Base-by-base conservation (phyloP, 2,113 vertebrate species). In the Synchiropus splendidus region DNA sequence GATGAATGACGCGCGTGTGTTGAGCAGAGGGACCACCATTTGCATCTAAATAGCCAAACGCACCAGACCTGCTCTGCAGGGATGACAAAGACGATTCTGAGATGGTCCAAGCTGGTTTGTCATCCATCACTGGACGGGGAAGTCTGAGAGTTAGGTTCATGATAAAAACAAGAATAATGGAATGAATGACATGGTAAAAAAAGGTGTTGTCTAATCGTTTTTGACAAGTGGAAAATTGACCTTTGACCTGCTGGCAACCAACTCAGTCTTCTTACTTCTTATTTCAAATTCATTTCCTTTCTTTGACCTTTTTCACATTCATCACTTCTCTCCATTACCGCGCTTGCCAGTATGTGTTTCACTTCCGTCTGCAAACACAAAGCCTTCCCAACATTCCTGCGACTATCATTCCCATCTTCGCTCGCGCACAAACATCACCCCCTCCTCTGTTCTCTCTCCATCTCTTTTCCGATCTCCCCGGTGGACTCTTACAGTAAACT, bases 401-500 rank as follows among this genome's bases (percentile, higher is more conserved):
- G 68, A 47, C 31, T 57, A 55, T 68, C 70, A 47, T 46, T 34
- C 53, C 65, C 65, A 63, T 79, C 57, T 59, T 48, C 52, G 52
- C 36, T 18, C 39, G 32, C 70, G 51, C 61, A 43, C 36, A 6
- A 41, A 38, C 32, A 17, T 31, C n/a, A 15, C 18, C 51, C 30
- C 15, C 27, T 12, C 12, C 42, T 6, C 17, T n/a, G n/a, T 14
- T 6, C 30, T 37, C 16, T 40, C 13, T 33, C 13, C 31, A 52
- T 50, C 51, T 57, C 60, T 56, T 48, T 64, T 73, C 80, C 78
- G 39, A 69, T 79, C 67, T 76, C 76, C 67, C 78, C 59, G 50
- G 73, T 78, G 77, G 72, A 75, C 75, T 71, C 76, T 83, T 81
- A 72, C 72, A 70, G 75, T 80, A 82, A 82, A 82, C 75, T 71